Evolutionary conservation across 2,113 vertebrate genomes (phyloP), one percentile per base, ranked within the genome.

Genomic region (Clinocottus analis): DNA sequence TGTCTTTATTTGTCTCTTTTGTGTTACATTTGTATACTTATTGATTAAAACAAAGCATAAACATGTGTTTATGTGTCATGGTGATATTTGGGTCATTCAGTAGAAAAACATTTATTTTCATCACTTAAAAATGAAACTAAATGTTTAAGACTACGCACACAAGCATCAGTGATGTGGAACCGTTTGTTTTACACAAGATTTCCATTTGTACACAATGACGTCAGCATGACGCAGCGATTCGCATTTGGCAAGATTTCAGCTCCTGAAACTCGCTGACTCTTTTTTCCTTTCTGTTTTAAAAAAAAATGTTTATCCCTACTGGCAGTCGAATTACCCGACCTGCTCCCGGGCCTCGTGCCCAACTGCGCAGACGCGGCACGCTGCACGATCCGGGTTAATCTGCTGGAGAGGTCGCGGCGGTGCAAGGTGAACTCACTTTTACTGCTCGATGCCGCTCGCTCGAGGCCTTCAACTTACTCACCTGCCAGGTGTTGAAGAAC

Each of bases 401-500:
- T 77, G 73, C 27, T 10, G 19, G 83, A 80, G 65, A 89, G 70
- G 84, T 47, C 43, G 43, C 72, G 45, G 56, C 27, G 7, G 51
- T 11, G 82, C 79, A 89, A 89, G 83, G 84, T 77, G 87, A n/a
- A 89, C 84, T 86, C 21, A 4, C 53, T n/a, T 77, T 79, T 82
- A 76, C 55, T 55, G 11, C 55, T 19, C 16, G 55, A 53, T 1
- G 11, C 29, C 41, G 43, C 23, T n/a, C n/a, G n/a, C n/a, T n/a
- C 7, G 39, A 41, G 37, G 65, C 73, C 43, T 37, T n/a, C n/a
- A n/a, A n/a, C n/a, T n/a, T 11, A 17, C 79, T 77, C 93, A 97
- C 97, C 97, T 96, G 96, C 77, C 97, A 98, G 0, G 97, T 98
- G 91, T 97, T 98, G 94, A 96, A 97, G 85, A 98, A 98, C 91